Base-by-base conservation (phyloP, 1,140 invertebrate genomes). In the Pseudomyrmex gracilis region DNA sequence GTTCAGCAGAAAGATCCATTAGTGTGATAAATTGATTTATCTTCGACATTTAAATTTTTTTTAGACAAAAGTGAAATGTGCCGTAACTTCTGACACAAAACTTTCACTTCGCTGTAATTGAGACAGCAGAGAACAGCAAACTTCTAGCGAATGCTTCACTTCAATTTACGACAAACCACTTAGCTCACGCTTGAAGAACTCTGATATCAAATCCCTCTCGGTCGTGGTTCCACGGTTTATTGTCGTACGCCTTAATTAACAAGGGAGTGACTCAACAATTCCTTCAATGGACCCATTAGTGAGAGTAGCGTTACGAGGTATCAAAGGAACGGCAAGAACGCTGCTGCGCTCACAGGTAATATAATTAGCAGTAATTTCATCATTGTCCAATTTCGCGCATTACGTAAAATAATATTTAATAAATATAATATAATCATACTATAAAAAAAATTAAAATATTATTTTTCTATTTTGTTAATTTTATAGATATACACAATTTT, bases 261-360 rank as follows among this genome's bases (percentile, higher is more conserved):
- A 61, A 73, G 9, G 0, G 68, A 67, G 34, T 58, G 53, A 24
- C 2, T 70, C 20, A 73, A 71, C 12, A 51, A 17, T 64, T 73
- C 13, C 51, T 43, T 17, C 57, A 22, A 89, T 90, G 89, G 78
- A 85, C 2, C 55, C 73, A 20, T 53, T 90, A 45, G 83, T 57
- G 10, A 89, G 83, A 87, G n/a, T 82, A 10, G 53, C 60, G 1
- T 9, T 84, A 2, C 49, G 20, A 73, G 73, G 45, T 49, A 63
- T 73, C 45, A 73, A 66, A 83, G 17, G 22, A 55, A 43, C 51
- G n/a, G n/a, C 71, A 47, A 83, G 22, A 74, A 43, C 58, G 5
- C 10, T 82, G 43, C 2, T 22, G 17, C 1, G n/a, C 57, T 9
- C 78, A 20, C 61, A 66, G 73, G 82, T 83, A 84, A 84, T 24